phyloP scores from a whole-genome alignment of 2,113 vertebrate genomes.

The Pao palembangensis region DNA sequence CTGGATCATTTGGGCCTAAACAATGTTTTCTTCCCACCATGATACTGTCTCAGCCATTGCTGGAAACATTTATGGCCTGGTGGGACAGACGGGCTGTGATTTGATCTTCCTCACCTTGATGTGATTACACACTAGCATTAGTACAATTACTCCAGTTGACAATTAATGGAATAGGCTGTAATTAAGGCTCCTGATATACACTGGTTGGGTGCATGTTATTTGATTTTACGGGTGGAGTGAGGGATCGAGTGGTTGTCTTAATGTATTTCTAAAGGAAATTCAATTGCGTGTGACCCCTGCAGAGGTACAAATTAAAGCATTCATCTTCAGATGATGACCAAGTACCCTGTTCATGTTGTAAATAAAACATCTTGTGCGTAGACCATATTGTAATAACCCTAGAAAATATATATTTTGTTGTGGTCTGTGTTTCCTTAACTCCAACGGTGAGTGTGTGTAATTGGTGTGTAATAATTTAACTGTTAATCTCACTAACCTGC shows the following conservation, averaged over 20 bases:
- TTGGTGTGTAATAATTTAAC: no score
- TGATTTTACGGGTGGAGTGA: background rate
- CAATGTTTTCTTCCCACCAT: slow-evolving; percentile 22
- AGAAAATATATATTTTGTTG: no score
- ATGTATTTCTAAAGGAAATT: background rate
- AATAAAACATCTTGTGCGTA: no score
- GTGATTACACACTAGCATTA: slow-evolving; percentile 67
- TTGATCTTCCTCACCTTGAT: slow-evolving; percentile 63
- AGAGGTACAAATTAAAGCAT: no score
- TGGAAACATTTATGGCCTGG: slow-evolving; percentile 9
- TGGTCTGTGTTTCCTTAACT: no score
- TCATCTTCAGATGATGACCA: no score
- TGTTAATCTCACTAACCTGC: no score
- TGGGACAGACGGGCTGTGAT: slow-evolving; percentile 44
- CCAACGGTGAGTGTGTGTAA: no score
- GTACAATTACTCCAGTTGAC: slow-evolving; percentile 68
- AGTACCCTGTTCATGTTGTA: no score
- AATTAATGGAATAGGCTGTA: slow-evolving; percentile 67
- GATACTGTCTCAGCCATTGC: slow-evolving; percentile 16
- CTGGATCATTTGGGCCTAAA: slow-evolving; percentile 51
- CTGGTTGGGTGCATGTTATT: slow-evolving; percentile 4
- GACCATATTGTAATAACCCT: no score
- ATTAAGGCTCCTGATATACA: slow-evolving; percentile 42
- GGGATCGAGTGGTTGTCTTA: background rate
- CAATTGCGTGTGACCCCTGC: background rate